Evolutionary conservation across 2,113 vertebrate genomes (phyloP), one percentile per base, ranked within the genome.

Genomic region (Thamnophis sirtalis): DNA sequence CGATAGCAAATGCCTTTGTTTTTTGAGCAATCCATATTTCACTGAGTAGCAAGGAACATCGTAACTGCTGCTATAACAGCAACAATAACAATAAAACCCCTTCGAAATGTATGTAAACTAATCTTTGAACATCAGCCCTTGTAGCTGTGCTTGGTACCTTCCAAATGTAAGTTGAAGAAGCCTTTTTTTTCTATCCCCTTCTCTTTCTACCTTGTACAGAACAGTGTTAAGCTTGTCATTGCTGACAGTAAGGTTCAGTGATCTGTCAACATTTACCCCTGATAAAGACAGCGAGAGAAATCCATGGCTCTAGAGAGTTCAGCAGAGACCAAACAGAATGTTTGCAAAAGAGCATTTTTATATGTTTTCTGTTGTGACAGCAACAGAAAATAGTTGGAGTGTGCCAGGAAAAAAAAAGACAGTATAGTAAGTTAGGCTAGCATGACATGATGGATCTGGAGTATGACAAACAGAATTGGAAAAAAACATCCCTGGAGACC

Each of bases 401-500:
- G 98, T 98, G 98, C 97, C 96, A 95, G 96, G 98, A 95, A 96
- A 93, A 95, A 95, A 96, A 97, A 96, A 98, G 96, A 97, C 92
- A 96, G 94, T 93, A 92, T 96, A 98, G 98, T 98, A 97, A 98
- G 98, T 98, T 97, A 98, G 97, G 97, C 97, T 97, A 97, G 97
- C 97, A 97, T 98, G 97, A 98, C 98, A 97, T 98, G 98, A 98
- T 98, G 98, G 98, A 98, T 97, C 97, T 98, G 97, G 97, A 98
- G 97, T 98, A 98, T 98, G 98, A 99, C 98, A 99, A 99, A 99
- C 98, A 97, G 97, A 98, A 98, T 98, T 98, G 97, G 98, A 98
- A 98, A 98, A 97, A 97, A 96, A 95, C 97, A 97, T 98, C 98
- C 98, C 98, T 95, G 93, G 98, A 98, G 98, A 98, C 97, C 97